Evolutionary conservation across 2,888 invertebrate genomes (phyloP).

Genomic region (Calameuta pallipes): DNA sequence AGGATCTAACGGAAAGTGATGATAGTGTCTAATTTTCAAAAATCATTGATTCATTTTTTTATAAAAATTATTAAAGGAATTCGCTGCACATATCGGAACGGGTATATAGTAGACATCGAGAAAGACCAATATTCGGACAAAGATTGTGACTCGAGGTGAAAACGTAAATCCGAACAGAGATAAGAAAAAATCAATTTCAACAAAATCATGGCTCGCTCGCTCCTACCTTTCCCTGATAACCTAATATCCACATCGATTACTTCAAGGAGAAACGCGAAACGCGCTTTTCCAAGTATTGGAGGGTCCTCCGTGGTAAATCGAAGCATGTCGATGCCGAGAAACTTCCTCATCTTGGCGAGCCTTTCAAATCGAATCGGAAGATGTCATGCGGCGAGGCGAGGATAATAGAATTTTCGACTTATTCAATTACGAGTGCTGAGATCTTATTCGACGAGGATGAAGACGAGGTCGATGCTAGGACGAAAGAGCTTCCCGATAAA

Average conservation of each 20-base stretch:
- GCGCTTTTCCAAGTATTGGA: not conserved
- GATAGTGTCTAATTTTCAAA: not conserved
- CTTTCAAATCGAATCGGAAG: constrained; percentile 3
- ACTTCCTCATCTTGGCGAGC: not conserved
- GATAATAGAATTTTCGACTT: constrained; percentile 2
- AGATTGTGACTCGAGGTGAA: not conserved
- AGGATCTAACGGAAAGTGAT: constrained; percentile 70
- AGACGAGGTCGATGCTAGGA: not conserved
- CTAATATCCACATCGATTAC: not conserved
- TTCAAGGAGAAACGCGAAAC: not conserved
- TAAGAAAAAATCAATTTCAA: not conserved
- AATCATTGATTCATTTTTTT: too few relatives aligned
- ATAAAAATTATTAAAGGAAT: not conserved
- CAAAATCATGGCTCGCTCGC: not conserved
- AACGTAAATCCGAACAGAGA: not conserved
- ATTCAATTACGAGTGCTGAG: constrained; percentile 6
- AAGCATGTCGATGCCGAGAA: not conserved
- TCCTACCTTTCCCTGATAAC: not conserved
- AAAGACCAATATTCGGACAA: too few relatives aligned
- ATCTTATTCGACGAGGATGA: constrained; percentile 16
- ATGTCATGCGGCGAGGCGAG: constrained; percentile 2
- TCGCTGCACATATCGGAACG: not conserved
- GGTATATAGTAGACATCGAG: not conserved
- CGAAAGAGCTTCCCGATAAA: not conserved
- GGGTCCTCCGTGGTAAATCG: not conserved